Conservation (phyloP, 2,888 invertebrate genomes). For the Epirrita christyi region DNA sequence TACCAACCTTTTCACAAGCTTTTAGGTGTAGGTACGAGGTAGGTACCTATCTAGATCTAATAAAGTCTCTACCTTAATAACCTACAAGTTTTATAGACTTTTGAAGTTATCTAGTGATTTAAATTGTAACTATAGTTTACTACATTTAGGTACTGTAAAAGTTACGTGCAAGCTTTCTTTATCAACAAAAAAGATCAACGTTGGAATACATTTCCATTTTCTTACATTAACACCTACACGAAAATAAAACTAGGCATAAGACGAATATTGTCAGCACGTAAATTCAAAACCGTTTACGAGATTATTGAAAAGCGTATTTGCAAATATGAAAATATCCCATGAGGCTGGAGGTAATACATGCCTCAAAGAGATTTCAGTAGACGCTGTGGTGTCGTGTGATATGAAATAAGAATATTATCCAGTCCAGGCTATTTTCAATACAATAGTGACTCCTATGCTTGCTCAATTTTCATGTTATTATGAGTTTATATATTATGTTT, state of each 20-base stretch:
- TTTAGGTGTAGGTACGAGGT: no score
- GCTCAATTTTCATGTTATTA: slow-evolving; percentile 2
- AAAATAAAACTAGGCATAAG: background rate
- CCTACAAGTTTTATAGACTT: no score
- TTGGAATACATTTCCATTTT: no score
- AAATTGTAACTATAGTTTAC: no score
- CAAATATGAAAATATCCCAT: slow-evolving; percentile 27
- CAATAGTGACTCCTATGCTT: background rate
- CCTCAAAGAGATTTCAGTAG: slow-evolving; percentile 13
- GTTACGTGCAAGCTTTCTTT: no score
- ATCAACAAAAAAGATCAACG: no score
- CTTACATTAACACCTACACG: no score
- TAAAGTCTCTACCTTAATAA: no score
- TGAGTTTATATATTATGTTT: background rate
- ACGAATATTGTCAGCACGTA: background rate
- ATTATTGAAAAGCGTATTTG: slow-evolving; percentile 27
- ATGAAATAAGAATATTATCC: slow-evolving; percentile 28
- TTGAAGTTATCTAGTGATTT: no score
- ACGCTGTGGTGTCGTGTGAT: slow-evolving; percentile 24
- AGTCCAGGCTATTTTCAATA: slow-evolving; percentile 8
- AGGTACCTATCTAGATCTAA: no score
- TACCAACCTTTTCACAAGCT: no score
- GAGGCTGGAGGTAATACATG: slow-evolving; percentile 15
- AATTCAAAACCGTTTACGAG: slow-evolving; percentile 17
- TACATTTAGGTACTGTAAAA: no score